phyloP scores from a whole-genome alignment of 1,140 invertebrate genomes.

The Galendromus occidentalis region DNA sequence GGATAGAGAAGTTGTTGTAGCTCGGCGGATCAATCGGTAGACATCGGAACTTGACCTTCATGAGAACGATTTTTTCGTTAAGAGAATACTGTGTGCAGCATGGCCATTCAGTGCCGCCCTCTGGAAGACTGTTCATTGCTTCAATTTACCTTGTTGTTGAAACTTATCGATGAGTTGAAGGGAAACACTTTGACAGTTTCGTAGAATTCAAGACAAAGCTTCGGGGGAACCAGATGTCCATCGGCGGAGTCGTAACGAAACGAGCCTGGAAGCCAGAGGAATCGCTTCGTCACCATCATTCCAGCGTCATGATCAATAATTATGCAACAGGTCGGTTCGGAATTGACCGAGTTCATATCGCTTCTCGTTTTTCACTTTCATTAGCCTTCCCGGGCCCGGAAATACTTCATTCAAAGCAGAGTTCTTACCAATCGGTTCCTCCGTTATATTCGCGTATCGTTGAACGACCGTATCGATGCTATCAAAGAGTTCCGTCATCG shows the following conservation, averaged over 20 bases:
- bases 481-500: conserved; percentile 54
- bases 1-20: not conserved
- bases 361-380: too few relatives aligned
- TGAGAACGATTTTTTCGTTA: not conserved
- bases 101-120: too few relatives aligned
- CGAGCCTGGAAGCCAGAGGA: not conserved
- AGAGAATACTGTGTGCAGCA: too few relatives aligned
- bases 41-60: not conserved
- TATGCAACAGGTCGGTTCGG: too few relatives aligned
- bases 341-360: too few relatives aligned
- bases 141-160: not conserved
- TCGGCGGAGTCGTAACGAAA: not conserved
- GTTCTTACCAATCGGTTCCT: conserved; percentile 46
- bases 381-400: too few relatives aligned
- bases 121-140: too few relatives aligned
- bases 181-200: not conserved
- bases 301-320: too few relatives aligned
- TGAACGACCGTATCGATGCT: conserved; percentile 64
- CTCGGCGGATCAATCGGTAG: not conserved
- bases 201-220: not conserved
- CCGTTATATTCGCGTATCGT: conserved; percentile 53
- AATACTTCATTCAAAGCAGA: too few relatives aligned
- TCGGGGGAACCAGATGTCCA: not conserved
- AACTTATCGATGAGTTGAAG: not conserved
- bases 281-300: too few relatives aligned